phyloP scores from a whole-genome alignment of 2,797 vertebrate genomes.

The Typhlichthys eigenmanni region DNA sequence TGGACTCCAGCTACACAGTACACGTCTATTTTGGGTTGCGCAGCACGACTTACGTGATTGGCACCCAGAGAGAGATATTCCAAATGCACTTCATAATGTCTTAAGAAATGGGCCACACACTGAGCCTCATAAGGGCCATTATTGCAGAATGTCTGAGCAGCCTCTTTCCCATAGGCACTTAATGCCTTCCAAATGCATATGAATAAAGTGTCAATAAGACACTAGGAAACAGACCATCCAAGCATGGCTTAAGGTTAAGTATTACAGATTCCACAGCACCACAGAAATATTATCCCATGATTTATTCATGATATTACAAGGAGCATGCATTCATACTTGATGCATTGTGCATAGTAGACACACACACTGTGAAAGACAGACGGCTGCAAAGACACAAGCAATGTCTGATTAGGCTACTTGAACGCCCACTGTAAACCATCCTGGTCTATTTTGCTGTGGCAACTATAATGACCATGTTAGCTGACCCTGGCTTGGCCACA shows the following conservation, averaged over 20 bases:
- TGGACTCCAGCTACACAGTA: conserved; percentile 32
- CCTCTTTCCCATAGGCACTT: conserved; percentile 1
- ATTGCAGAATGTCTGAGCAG: conserved; percentile 41
- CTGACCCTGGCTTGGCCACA: not conserved
- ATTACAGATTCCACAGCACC: conserved; percentile 21
- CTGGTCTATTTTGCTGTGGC: not conserved
- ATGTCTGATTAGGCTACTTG: not conserved
- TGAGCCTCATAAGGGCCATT: conserved; percentile 38
- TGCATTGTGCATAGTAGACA: not conserved
- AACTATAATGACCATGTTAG: not conserved
- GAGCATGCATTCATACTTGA: conserved; percentile 3
- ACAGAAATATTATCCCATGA: conserved; percentile 19
- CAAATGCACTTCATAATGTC: conserved; percentile 26
- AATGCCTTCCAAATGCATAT: conserved; percentile 34
- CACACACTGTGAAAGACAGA: too few species aligned
- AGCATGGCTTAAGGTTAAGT: not conserved
- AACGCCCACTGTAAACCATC: not conserved
- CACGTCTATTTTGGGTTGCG: conserved; percentile 17
- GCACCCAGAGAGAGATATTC: conserved; percentile 23
- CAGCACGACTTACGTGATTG: conserved; percentile 32
- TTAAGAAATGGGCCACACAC: conserved; percentile 5
- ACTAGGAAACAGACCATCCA: conserved; percentile 14
- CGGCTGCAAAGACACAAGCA: not conserved
- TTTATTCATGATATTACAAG: conserved; percentile 22
- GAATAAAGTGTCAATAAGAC: conserved; percentile 29